Conservation (phyloP, 2,113 vertebrate genomes). For the Neoarius graeffei region DNA sequence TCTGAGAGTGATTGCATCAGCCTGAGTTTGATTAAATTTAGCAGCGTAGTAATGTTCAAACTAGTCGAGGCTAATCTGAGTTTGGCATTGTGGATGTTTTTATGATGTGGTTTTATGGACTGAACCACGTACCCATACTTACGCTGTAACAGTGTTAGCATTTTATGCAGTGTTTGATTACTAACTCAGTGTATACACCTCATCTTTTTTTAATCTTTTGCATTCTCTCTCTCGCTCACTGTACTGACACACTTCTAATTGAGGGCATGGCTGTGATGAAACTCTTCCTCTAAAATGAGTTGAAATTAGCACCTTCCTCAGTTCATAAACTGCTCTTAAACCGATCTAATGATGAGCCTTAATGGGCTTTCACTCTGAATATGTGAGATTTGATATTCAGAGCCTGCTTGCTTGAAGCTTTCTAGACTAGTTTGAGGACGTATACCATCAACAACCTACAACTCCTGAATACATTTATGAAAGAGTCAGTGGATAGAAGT, state of each 20-base stretch:
- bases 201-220: not conserved
- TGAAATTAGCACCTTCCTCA: constrained; percentile 47
- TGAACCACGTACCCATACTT: not conserved
- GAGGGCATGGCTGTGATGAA: constrained; percentile 40
- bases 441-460: not conserved
- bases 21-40: not conserved
- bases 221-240: constrained; percentile 24
- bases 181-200: not conserved
- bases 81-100: not conserved
- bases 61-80: not conserved
- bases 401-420: not conserved
- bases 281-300: constrained; percentile 39
- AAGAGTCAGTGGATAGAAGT: not conserved
- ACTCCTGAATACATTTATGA: not conserved
- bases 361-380: constrained; percentile 28
- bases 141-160: not conserved
- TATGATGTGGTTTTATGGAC: not conserved
- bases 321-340: constrained; percentile 45
- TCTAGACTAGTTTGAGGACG: not conserved
- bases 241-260: constrained; percentile 46
- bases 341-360: constrained; percentile 2
- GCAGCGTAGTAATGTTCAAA: not conserved
- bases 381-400: not conserved
- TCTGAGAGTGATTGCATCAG: constrained; percentile 22
- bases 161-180: constrained; percentile 11